Evolutionary conservation across 2,797 vertebrate genomes (phyloP).

Genomic region (Bufotes viridis): DNA sequence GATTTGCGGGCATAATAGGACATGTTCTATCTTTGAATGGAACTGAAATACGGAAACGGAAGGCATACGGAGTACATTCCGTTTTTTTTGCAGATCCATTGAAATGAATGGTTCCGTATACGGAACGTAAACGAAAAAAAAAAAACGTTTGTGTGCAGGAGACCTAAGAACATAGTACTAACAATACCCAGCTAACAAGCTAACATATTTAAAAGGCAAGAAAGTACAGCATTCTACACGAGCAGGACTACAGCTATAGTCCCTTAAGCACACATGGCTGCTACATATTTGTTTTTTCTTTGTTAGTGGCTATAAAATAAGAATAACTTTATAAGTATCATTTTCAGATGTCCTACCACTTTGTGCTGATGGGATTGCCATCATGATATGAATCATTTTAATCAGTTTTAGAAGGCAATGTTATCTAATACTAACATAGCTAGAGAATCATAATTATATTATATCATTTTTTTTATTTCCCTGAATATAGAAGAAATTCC

Average conservation of each 20-base stretch:
- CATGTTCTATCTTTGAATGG: too few relatives aligned
- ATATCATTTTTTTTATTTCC: conserved; percentile 8
- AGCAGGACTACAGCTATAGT: background rate
- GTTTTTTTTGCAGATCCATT: too few relatives aligned
- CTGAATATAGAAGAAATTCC: conserved; percentile 42
- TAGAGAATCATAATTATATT: conserved; percentile 44
- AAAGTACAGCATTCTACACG: background rate
- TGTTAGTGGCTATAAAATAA: background rate
- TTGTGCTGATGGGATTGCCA: background rate
- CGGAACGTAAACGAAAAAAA: too few relatives aligned
- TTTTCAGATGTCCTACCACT: background rate
- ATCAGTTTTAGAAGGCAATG: conserved; percentile 30
- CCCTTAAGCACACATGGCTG: background rate
- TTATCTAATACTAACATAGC: conserved; percentile 41
- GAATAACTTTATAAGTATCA: background rate
- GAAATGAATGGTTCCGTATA: too few relatives aligned
- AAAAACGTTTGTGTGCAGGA: too few relatives aligned
- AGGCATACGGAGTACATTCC: too few relatives aligned
- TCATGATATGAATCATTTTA: conserved; percentile 38
- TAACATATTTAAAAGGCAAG: background rate
- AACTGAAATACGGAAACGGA: too few relatives aligned
- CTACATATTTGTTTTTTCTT: background rate
- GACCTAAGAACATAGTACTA: background rate
- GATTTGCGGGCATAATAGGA: too few relatives aligned
- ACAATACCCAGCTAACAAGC: background rate